Conservation (phyloP, 2,888 invertebrate genomes). For the Onthophagus sagittarius region DNA sequence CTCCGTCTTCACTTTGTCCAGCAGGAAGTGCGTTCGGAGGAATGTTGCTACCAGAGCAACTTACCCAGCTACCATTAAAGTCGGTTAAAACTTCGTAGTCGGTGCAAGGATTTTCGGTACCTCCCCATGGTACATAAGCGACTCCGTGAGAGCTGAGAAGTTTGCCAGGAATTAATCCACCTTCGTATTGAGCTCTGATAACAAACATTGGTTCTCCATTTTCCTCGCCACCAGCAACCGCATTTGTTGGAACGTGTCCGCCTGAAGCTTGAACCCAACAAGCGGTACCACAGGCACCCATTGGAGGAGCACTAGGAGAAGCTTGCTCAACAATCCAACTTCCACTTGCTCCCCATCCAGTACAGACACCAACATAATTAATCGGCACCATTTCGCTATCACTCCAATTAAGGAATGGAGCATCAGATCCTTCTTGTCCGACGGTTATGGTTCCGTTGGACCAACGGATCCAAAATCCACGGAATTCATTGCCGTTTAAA, state of each 20-base stretch:
- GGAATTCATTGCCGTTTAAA: conserved; percentile 68
- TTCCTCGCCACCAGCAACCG: conserved; percentile 64
- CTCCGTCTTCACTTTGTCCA: conserved; percentile 71
- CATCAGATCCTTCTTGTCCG: conserved; percentile 57
- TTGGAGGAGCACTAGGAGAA: conserved; percentile 29
- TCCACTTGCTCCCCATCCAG: conserved; percentile 82
- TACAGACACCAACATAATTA: conserved; percentile 67
- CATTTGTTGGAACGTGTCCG: conserved; percentile 68
- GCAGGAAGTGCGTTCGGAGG: conserved; percentile 70
- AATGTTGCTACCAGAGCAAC: conserved; percentile 54
- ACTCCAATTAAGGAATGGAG: conserved; percentile 70
- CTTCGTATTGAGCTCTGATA: conserved; percentile 65
- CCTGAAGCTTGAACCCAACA: conserved; percentile 67
- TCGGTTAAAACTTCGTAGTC: conserved; percentile 62
- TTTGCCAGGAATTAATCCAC: conserved; percentile 77
- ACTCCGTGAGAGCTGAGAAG: conserved; percentile 64
- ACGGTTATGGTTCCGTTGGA: conserved; percentile 54
- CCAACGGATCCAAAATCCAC: conserved; percentile 84
- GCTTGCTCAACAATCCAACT: conserved; percentile 70
- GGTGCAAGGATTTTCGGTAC: conserved; percentile 62
- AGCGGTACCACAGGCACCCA: conserved; percentile 37
- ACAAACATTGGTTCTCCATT: conserved; percentile 62
- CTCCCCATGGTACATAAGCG: conserved; percentile 74
- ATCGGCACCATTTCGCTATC: conserved; percentile 62
- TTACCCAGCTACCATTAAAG: conserved; percentile 45